Percentiles rank a stretch among this genome's conserved stretches.
Evolutionary conservation across 2,113 vertebrate species (phyloP).

Genomic region (Forbesichthys agassizii): DNA sequence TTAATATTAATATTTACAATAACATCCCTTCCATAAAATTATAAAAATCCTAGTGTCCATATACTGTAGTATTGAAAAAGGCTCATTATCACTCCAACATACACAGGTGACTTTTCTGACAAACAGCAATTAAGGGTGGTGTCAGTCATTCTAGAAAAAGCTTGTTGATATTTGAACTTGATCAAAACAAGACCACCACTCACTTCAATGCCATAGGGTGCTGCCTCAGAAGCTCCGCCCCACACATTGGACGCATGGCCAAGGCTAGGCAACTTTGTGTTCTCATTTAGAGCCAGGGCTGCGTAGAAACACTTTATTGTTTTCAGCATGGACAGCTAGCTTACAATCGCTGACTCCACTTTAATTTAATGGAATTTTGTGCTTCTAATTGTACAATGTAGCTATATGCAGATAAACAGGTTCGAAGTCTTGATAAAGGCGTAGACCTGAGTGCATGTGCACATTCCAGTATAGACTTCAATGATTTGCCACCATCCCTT

Average conservation of each 20-base stretch:
- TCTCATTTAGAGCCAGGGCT: too few species aligned
- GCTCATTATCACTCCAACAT: slow-evolving; percentile 1
- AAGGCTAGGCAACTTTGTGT: too few species aligned
- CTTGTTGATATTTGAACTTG: too few species aligned
- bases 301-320: too few species aligned
- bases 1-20: slow-evolving; percentile 53
- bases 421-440: slow-evolving; percentile 24
- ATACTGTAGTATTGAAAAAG: background rate
- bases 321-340: background rate
- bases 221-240: too few species aligned
- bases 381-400: slow-evolving; percentile 1
- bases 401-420: slow-evolving; percentile 28
- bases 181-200: too few species aligned
- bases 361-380: slow-evolving; percentile 16
- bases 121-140: background rate
- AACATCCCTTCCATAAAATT: slow-evolving; percentile 25
- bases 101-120: background rate
- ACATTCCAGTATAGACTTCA: slow-evolving; percentile 37
- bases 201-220: too few species aligned
- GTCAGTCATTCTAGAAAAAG: too few species aligned
- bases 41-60: slow-evolving; percentile 24
- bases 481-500: background rate
- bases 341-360: background rate
- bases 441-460: slow-evolving; percentile 29
- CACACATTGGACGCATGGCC: too few species aligned